Base-by-base conservation (phyloP, 2,113 vertebrate species). In the Actenoides lindsayi region DNA sequence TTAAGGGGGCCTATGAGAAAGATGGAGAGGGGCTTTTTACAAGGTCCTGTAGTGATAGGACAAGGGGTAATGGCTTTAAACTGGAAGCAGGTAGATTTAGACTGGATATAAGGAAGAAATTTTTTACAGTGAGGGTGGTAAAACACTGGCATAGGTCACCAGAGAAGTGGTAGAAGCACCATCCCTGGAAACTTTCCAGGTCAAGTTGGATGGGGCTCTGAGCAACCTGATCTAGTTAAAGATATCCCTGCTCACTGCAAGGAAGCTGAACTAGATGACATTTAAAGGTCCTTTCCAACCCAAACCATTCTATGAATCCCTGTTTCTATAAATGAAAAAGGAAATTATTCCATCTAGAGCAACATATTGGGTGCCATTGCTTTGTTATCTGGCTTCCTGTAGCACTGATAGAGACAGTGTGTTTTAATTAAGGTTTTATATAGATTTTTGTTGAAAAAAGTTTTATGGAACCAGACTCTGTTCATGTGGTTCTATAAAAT, bases 381-480 rank as follows among this genome's bases (percentile, higher is more conserved):
- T 90, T 90, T 90, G 27, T 93, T 90, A 83, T 76, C 54, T 83
- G 57, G 83, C 69, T 94, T 94, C 41, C 78, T 80, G 37, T 73
- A 85, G 67, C 63, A 54, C 15, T 57, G 41, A n/a, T 44, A 51
- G 81, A 91, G 54, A 73, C 17, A 48, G 14, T 4, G 7, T 68
- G 74, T 59, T 95, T 88, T 95, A 95, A 94, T 94, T 79, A 85
- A 79, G 50, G 44, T 83, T 87, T 80, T 90, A 59, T 62, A 67
- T 35, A 69, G 50, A 85, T 54, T 89, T 89, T 85, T 0, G 1
- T 59, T 89, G 68, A 80, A 48, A 77, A 87, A 85, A 69, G 30
- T 57, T 86, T 88, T 73, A 56, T 51, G 19, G 71, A 83, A 62
- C 41, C 25, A 62, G 21, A 41, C 24, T 62, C 42, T 63, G 16